Percentiles rank a stretch among this genome's conserved stretches.
phyloP scores from a whole-genome alignment of 2,113 vertebrate species.

The Charadrius vociferus region DNA sequence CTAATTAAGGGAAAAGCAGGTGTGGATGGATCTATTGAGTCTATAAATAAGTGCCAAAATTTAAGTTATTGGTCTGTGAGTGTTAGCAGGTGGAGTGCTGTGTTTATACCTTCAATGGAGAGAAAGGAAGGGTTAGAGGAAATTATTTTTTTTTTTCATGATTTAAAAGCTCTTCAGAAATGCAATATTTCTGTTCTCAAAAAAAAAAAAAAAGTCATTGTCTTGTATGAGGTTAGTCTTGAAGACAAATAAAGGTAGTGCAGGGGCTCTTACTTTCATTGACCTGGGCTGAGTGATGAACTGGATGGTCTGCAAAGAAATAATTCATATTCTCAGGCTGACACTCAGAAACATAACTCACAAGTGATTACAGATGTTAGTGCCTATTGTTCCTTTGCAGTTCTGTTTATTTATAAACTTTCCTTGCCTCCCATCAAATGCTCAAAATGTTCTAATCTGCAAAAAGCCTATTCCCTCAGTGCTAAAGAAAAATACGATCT shows the following conservation, averaged over 20 bases:
- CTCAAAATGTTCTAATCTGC: conserved; percentile 35
- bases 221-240: conserved; percentile 36
- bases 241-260: neutral
- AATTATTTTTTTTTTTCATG: neutral
- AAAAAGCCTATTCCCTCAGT: conserved; percentile 42
- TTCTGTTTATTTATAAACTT: conserved; percentile 51
- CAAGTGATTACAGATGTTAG: conserved; percentile 43
- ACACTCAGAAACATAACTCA: conserved; percentile 41
- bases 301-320: conserved; percentile 28
- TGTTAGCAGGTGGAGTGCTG: conserved; percentile 74
- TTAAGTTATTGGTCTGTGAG: conserved; percentile 78
- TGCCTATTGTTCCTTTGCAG: conserved; percentile 36
- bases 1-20: conserved; percentile 81
- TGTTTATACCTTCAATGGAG: conserved; percentile 54
- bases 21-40: conserved; percentile 77
- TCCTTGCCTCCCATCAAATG: conserved; percentile 37
- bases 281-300: conserved; percentile 23
- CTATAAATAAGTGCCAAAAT: conserved; percentile 74
- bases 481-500: conserved; percentile 42
- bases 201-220: neutral
- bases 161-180: conserved; percentile 63
- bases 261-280: conserved; percentile 11
- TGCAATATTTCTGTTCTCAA: conserved; percentile 20
- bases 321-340: conserved; percentile 63
- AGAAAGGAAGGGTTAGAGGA: neutral